These are phyloP conservation scores for Gallinago solitaria DNA, from an alignment of 2,797 vertebrate genomes.

Conservation along the genomic window DNA sequence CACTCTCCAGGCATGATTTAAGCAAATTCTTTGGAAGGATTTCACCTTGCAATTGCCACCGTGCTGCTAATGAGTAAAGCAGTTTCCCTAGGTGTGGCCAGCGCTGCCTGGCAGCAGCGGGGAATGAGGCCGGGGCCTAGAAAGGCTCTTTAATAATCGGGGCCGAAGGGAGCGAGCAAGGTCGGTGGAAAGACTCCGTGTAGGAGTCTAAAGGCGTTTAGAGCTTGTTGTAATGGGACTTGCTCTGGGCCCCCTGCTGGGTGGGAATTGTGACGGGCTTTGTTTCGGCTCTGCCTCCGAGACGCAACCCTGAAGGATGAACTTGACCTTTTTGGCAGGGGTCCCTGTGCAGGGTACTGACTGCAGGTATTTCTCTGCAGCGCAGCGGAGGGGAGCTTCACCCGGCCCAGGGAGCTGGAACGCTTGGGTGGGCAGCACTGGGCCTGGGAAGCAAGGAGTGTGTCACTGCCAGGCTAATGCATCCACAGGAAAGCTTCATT, in stretches of 20 bases:
- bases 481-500: not conserved
- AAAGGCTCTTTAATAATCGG: not conserved
- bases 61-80: slow-evolving; percentile 21
- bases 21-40: slow-evolving; percentile 29
- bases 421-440: rapidly evolving
- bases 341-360: too few species aligned
- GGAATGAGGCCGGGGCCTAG: not conserved
- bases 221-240: not conserved
- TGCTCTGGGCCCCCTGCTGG: not conserved
- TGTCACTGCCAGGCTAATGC: not conserved
- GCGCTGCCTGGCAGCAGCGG: not conserved
- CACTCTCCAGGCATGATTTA: slow-evolving; percentile 4
- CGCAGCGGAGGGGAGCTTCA: rapidly evolving
- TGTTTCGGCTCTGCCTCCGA: not conserved
- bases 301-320: not conserved
- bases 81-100: not conserved
- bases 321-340: not conserved
- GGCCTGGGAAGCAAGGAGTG: not conserved
- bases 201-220: not conserved
- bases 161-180: not conserved
- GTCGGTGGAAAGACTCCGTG: not conserved
- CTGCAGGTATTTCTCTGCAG: not conserved
- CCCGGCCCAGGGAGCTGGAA: rapidly evolving
- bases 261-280: not conserved
- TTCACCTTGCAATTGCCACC: slow-evolving; percentile 5